Conservation (phyloP, 1,140 invertebrate genomes). For the Eumaeus atala region DNA sequence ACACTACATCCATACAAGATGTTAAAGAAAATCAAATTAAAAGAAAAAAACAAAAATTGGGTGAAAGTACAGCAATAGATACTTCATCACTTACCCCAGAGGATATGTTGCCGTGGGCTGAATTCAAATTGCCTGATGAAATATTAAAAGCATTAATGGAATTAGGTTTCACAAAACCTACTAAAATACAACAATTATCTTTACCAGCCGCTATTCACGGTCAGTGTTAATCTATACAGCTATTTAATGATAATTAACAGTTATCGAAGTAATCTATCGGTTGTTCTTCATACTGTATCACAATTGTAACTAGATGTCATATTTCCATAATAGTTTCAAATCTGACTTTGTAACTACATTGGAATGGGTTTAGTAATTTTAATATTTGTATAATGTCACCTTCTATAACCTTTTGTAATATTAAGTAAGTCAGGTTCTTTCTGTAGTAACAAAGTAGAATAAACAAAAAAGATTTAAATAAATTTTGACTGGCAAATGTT, state of each 20-base stretch:
- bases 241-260: background rate
- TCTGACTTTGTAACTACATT: too few relatives aligned
- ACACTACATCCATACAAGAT: background rate
- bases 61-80: constrained; percentile 34
- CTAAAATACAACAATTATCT: constrained; percentile 85
- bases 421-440: too few relatives aligned
- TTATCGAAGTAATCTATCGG: too few relatives aligned
- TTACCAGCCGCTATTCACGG: constrained; percentile 91
- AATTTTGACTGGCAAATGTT: too few relatives aligned
- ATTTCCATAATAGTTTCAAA: too few relatives aligned
- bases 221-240: constrained; percentile 34
- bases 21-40: constrained; percentile 21
- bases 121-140: constrained; percentile 79
- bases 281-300: too few relatives aligned
- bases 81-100: constrained; percentile 43
- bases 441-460: too few relatives aligned
- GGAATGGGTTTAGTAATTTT: too few relatives aligned
- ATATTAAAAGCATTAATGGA: constrained; percentile 85
- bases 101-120: constrained; percentile 82
- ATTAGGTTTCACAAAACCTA: constrained; percentile 86
- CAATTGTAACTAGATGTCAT: too few relatives aligned
- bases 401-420: too few relatives aligned
- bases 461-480: too few relatives aligned
- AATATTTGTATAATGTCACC: too few relatives aligned
- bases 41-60: constrained; percentile 39